Base-by-base conservation (phyloP, 2,888 invertebrate species). In the Pterostichus niger region DNA sequence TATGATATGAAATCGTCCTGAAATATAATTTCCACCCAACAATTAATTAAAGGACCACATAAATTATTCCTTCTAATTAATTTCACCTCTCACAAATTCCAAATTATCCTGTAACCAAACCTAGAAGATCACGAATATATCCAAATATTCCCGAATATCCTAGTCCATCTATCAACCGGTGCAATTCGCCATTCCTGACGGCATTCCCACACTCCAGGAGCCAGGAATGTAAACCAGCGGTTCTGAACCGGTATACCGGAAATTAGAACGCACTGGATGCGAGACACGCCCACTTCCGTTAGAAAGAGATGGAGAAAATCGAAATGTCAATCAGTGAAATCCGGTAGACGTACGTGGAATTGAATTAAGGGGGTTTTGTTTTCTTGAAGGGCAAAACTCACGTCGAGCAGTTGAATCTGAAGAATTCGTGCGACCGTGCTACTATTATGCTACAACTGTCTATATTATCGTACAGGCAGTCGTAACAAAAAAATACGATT, bases 191-290 rank as follows among this genome's bases (percentile, higher is more conserved):
- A 31, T 11, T 59, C 59, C 59, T 11, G 59, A 1, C 11, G 49
- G 31, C 24, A 59, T 59, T 59, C 31, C 49, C 24, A 59, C 11
- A 1, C 11, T 24, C 24, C 24, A 24, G 24, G 24, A 24, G 1
- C n/a, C 33, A 31, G 59, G 59, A 11, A 59, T 59, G 59, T 24
- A 59, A 59, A 59, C 59, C 59, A 59, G 59, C 24, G 59, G 11
- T 11, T 6, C 59, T 10, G 10, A 59, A 59, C 24, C 59, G 24
- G 49, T 49, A 11, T 24, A 31, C 59, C 59, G 59, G 59, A 59
- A 59, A 59, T 59, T 59, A 59, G 31, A 59, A 13, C 24, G 59
- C 59, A 49, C 40, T 49, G 49, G n/a, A 49, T 49, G 49, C n/a
- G 5, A n/a, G 49, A n/a, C 49, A 49, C 49, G 49, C 49, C 49